Evolutionary conservation across 2,888 invertebrate species (phyloP).

Genomic region (Hirtodrosophila histrioides): DNA sequence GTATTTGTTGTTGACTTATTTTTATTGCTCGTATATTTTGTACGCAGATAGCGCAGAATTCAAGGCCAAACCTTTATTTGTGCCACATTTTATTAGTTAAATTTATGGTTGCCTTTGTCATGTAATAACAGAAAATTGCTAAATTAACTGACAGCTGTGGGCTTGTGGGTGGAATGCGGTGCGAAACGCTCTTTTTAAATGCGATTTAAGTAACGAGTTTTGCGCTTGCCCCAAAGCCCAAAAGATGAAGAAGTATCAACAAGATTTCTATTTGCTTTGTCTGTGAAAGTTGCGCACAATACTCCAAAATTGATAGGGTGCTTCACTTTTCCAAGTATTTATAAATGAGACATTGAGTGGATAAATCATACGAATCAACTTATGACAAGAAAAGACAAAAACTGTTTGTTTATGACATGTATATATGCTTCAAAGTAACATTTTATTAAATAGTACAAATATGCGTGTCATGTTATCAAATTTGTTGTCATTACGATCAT

Average conservation of each 20-base stretch:
- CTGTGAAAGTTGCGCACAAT: constrained; percentile 46
- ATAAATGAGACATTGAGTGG: constrained; percentile 21
- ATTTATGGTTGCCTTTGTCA: constrained; percentile 31
- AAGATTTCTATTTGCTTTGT: constrained; percentile 51
- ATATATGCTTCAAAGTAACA: too few species aligned
- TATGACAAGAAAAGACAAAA: too few species aligned
- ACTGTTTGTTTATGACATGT: too few species aligned
- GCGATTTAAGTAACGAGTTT: too few species aligned
- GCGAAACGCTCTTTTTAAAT: too few species aligned
- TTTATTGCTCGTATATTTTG: constrained; percentile 19
- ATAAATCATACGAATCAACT: constrained; percentile 4
- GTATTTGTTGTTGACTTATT: constrained; percentile 17
- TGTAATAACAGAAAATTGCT: constrained; percentile 60
- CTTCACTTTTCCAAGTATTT: constrained; percentile 32
- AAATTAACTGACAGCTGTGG: constrained; percentile 44
- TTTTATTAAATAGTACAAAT: too few species aligned
- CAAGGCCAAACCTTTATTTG: constrained; percentile 74
- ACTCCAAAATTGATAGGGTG: constrained; percentile 29
- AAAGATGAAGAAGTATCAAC: constrained; percentile 17
- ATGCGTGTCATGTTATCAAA: too few species aligned
- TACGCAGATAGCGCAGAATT: constrained; percentile 62
- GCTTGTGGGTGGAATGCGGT: background rate
- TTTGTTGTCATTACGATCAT: too few species aligned
- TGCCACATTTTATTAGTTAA: constrained; percentile 53
- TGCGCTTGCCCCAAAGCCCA: background rate